Percentiles rank a stretch among this genome's conserved stretches.
Conservation (phyloP, 1,140 invertebrate species). For the Brachionus angularis region DNA sequence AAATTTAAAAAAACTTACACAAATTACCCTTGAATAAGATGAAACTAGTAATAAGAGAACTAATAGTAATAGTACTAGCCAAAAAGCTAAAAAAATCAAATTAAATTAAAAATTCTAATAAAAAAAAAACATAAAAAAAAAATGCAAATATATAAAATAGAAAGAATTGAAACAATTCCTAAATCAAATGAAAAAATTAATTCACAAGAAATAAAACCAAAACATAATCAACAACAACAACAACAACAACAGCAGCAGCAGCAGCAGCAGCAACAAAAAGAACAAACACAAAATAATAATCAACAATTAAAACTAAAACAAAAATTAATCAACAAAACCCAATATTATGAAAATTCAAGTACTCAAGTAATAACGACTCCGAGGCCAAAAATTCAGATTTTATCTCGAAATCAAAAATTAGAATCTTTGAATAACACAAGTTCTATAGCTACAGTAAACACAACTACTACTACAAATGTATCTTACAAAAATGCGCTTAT, state of each 20-base stretch:
- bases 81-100: conserved; percentile 37
- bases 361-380: conserved; percentile 3
- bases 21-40: no score
- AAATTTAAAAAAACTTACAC: conserved; percentile 5
- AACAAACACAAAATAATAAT: not conserved
- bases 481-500: not conserved
- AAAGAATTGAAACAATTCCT: no score
- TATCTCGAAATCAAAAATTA: not conserved
- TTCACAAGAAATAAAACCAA: not conserved
- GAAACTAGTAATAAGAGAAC: conserved; percentile 31
- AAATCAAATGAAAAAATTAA: not conserved
- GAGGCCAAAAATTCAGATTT: conserved; percentile 27
- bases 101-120: not conserved
- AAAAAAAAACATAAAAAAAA: conserved; percentile 1
- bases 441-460: no score
- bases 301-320: not conserved
- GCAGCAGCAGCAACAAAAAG: not conserved
- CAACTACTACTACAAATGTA: not conserved
- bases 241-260: no score
- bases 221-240: no score
- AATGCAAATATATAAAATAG: conserved; percentile 12
- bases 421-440: not conserved
- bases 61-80: conserved; percentile 10
- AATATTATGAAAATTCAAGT: not conserved
- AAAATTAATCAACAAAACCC: conserved; percentile 24